Evolutionary conservation across 2,113 vertebrate genomes (phyloP).

Genomic region (Daphoenositta chrysoptera): DNA sequence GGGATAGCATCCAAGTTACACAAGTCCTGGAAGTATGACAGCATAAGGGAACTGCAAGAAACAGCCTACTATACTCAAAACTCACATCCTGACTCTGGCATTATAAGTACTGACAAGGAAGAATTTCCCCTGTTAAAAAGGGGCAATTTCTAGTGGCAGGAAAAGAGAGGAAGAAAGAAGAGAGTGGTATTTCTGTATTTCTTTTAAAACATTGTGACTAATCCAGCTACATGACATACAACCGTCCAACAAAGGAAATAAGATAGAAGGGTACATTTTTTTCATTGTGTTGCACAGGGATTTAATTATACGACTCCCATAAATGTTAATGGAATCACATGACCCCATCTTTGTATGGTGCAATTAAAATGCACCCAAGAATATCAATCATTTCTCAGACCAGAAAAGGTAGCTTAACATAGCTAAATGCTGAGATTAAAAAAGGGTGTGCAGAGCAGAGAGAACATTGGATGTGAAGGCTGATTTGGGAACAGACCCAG

Average conservation of each 20-base stretch:
- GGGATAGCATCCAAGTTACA: constrained; percentile 5
- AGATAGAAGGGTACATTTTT: background rate
- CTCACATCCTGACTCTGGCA: background rate
- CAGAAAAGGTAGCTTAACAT: background rate
- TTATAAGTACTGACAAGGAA: background rate
- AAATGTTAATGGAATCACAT: constrained; percentile 40
- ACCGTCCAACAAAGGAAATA: background rate
- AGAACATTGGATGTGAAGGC: background rate
- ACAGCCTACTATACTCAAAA: background rate
- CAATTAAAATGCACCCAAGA: constrained; percentile 1
- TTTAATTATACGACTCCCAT: background rate
- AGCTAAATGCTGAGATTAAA: background rate
- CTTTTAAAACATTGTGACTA: background rate
- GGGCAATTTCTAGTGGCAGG: background rate
- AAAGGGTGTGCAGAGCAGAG: background rate
- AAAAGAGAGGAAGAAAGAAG: background rate
- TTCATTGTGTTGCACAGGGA: background rate
- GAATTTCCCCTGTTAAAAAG: background rate
- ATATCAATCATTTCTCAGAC: constrained; percentile 1
- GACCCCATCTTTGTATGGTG: background rate
- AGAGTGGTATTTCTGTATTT: background rate
- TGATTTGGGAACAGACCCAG: background rate
- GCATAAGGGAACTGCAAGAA: background rate
- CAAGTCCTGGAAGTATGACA: background rate
- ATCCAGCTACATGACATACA: background rate